These are phyloP conservation scores for Ahaetulla prasina DNA, from an alignment of 2,113 vertebrate species.

Conservation along the genomic window DNA sequence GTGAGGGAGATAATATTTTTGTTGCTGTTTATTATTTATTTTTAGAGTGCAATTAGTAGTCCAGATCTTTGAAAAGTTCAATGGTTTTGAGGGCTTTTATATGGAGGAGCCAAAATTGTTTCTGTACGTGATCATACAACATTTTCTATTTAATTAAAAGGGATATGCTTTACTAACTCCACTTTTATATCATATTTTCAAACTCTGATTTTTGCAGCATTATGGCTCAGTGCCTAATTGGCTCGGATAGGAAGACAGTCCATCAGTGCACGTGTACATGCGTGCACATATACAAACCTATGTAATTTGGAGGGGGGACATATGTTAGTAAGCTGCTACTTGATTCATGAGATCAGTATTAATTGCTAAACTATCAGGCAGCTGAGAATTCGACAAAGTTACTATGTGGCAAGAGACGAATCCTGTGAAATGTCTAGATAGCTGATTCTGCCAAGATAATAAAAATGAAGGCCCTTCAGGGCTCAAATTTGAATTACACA, in stretches of 20 bases:
- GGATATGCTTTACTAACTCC: not conserved
- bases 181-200: not conserved
- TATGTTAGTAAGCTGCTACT: not conserved
- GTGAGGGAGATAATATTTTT: slow-evolving; percentile 24
- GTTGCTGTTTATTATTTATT: slow-evolving; percentile 32
- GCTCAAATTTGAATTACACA: not conserved
- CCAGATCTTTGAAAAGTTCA: not conserved
- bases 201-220: not conserved
- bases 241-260: not conserved
- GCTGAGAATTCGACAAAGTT: not conserved
- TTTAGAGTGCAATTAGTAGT: slow-evolving; percentile 17
- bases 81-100: slow-evolving; percentile 5
- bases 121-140: not conserved
- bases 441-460: not conserved
- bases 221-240: not conserved
- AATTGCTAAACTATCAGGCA: not conserved
- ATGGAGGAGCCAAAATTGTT: slow-evolving; percentile 6
- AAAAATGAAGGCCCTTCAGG: not conserved
- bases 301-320: not conserved
- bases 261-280: not conserved
- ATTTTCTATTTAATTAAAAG: not conserved
- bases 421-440: too few species aligned
- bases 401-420: not conserved
- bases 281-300: not conserved
- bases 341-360: not conserved